These are phyloP conservation scores for Pseudomyrmex flavicornis DNA, from an alignment of 1,140 invertebrate genomes.

Conservation along the genomic window DNA sequence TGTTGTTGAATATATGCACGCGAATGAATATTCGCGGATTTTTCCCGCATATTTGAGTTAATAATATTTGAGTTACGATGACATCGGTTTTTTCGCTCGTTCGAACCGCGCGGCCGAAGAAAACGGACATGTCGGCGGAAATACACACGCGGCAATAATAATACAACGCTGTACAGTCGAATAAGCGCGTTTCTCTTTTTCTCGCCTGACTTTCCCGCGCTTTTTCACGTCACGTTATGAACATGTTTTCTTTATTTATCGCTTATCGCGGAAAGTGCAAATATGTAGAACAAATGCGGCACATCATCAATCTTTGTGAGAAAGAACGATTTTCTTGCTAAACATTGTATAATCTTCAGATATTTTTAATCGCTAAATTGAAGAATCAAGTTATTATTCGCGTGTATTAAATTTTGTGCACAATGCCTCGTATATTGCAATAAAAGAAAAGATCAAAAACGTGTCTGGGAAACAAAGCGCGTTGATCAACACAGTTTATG, in stretches of 20 bases:
- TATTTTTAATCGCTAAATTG: not conserved
- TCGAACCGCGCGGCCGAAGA: conserved; percentile 7
- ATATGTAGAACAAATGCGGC: no score
- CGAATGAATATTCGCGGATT: conserved; percentile 15
- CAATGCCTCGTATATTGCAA: conserved; percentile 18
- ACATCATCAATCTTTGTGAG: not conserved
- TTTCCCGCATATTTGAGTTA: not conserved
- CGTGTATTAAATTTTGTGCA: not conserved
- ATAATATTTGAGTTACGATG: conserved; percentile 36
- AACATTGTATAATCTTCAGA: not conserved
- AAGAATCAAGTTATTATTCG: no score
- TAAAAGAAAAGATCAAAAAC: not conserved
- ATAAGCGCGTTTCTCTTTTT: not conserved
- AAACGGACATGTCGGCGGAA: conserved; percentile 28
- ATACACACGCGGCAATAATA: conserved; percentile 24
- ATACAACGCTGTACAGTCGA: not conserved
- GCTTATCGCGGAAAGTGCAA: no score
- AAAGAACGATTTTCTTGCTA: not conserved
- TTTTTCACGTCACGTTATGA: not conserved
- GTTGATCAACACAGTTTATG: conserved; percentile 45
- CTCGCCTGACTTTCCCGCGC: not conserved
- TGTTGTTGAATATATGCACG: conserved; percentile 13
- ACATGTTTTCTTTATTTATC: conserved; percentile 3
- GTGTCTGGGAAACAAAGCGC: conserved; percentile 24
- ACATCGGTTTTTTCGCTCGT: conserved; percentile 43